Percentiles rank a stretch among this genome's conserved stretches.
Conservation (phyloP, 2,797 vertebrate species). For the Coranthus polyacanthus region DNA sequence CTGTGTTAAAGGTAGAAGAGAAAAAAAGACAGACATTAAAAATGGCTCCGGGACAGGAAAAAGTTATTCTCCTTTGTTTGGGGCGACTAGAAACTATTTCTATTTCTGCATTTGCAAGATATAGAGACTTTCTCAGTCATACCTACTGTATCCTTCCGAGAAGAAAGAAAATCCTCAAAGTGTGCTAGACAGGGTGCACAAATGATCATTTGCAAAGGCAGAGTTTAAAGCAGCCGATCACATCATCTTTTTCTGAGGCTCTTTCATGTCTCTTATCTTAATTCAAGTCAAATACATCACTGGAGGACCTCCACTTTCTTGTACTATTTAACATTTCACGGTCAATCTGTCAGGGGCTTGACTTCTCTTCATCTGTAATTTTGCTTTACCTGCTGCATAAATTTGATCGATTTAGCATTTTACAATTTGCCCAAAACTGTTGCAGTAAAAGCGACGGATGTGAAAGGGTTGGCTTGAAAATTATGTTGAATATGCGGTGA, state of each 20-base stretch:
- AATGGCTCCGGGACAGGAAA: no score
- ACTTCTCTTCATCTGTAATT: no score
- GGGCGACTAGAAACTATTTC: not conserved
- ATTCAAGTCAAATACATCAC: not conserved
- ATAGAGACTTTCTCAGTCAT: not conserved
- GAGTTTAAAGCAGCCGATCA: slow-evolving; percentile 29
- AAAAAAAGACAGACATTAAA: no score
- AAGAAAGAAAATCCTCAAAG: slow-evolving; percentile 29
- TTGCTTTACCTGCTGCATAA: not conserved
- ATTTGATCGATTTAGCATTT: slow-evolving; percentile 6
- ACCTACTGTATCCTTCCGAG: no score
- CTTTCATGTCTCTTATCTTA: not conserved
- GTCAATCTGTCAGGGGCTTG: not conserved
- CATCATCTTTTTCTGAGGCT: not conserved
- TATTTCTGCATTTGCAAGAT: slow-evolving; percentile 9
- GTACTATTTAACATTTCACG: slow-evolving; percentile 4
- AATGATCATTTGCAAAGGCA: slow-evolving; percentile 7
- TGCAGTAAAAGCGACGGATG: not conserved
- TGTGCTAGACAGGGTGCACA: slow-evolving; percentile 18
- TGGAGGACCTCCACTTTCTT: not conserved
- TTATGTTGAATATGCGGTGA: no score
- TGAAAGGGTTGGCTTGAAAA: no score
- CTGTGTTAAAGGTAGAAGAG: no score
- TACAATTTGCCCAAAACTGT: slow-evolving; percentile 6
- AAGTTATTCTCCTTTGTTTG: slow-evolving; percentile 10